Conservation (phyloP, 1,140 invertebrate species). For the Aethina tumida region DNA sequence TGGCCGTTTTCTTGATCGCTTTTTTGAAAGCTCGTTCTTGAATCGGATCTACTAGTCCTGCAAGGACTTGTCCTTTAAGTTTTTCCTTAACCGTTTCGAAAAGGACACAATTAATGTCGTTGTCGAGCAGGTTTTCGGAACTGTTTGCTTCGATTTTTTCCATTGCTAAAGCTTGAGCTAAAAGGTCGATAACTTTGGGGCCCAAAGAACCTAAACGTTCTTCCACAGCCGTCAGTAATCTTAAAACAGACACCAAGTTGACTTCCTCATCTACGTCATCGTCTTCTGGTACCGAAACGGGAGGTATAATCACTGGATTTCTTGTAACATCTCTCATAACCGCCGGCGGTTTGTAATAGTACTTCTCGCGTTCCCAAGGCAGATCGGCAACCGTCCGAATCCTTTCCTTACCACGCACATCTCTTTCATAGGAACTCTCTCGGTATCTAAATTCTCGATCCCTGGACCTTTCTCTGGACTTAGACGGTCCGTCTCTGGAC, state of each 20-base stretch:
- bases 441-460: constrained; percentile 8
- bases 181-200: constrained; percentile 60
- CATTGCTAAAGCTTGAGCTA: constrained; percentile 63
- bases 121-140: constrained; percentile 58
- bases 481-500: constrained; percentile 1
- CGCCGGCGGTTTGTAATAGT: constrained; percentile 19
- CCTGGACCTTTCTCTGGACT: constrained; percentile 15
- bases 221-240: constrained; percentile 68
- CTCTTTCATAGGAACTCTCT: constrained; percentile 18
- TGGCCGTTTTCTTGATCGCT: constrained; percentile 55
- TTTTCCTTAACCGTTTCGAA: constrained; percentile 79
- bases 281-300: constrained; percentile 17
- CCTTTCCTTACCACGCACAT: constrained; percentile 16
- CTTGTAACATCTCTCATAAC: constrained; percentile 23
- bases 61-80: constrained; percentile 67
- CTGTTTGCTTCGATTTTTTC: constrained; percentile 66
- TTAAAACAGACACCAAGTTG: constrained; percentile 57
- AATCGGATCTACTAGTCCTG: constrained; percentile 57
- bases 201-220: constrained; percentile 69
- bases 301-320: constrained; percentile 19
- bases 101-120: constrained; percentile 59
- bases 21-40: constrained; percentile 51
- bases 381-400: constrained; percentile 21
- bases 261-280: constrained; percentile 36
- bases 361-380: constrained; percentile 20